Evolutionary conservation across 2,113 vertebrate species (phyloP).

Genomic region (Podarcis muralis): DNA sequence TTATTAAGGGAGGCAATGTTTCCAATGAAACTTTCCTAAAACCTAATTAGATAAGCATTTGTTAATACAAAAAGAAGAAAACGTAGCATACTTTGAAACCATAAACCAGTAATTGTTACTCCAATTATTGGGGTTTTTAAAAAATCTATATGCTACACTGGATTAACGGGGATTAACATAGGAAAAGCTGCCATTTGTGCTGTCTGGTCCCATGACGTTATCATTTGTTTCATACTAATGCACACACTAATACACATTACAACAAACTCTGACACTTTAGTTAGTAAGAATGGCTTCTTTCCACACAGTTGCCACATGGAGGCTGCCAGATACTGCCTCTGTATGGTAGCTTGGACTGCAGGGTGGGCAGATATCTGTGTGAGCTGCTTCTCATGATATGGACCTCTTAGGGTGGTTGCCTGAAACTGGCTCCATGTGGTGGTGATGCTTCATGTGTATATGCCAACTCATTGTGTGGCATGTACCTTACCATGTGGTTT

Average conservation of each 20-base stretch:
- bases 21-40: background rate
- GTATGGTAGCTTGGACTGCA: background rate
- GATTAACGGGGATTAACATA: background rate
- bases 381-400: background rate
- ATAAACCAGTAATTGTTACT: background rate
- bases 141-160: constrained; percentile 2
- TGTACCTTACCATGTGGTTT: constrained; percentile 19
- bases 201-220: background rate
- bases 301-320: background rate
- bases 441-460: background rate
- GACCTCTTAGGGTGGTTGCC: background rate
- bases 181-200: constrained; percentile 27
- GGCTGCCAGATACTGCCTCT: background rate
- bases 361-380: background rate
- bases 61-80: background rate
- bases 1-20: background rate
- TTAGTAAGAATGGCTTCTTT: background rate
- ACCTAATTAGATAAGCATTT: background rate
- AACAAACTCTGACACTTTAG: background rate
- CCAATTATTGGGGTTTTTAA: background rate
- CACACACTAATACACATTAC: constrained; percentile 21
- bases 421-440: background rate
- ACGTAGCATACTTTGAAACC: background rate
- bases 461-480: background rate
- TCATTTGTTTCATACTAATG: constrained; percentile 34